Evolutionary conservation across 2,797 vertebrate species (phyloP), one percentile per base, ranked within the genome.

Genomic region (Mergus octosetaceus): DNA sequence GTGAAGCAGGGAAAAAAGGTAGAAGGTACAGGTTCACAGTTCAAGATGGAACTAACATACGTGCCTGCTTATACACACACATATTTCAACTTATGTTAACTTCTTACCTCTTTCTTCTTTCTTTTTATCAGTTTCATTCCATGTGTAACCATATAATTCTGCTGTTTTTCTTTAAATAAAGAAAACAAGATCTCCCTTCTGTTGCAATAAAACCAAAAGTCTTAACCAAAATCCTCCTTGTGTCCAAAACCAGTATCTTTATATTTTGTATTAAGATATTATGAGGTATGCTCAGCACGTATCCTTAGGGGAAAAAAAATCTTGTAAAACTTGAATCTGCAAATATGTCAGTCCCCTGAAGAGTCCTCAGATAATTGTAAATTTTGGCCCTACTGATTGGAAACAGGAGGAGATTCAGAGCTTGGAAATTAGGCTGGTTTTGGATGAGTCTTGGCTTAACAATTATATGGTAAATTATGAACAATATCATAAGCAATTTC

Each of bases 301-400:
- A 34, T 75, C 66, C 54, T 89, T 54, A 62, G 21, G n/a, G 68
- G 45, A 7, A 60, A 95, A 81, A 88, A 39, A 11, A n/a, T 64
- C 43, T 25, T 51, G 19, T 51, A 82, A 77, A 53, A 69, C 41
- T 73, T 34, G 27, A 79, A 41, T 85, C 74, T 87, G 57, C 30
- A 78, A 70, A 66, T 65, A 3, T 17, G 57, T 76, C 65, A 38
- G 61, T 58, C 32, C 41, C 87, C 84, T 83, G 57, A 71, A 87
- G 88, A 90, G 60, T 64, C 43, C 78, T 85, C 69, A 78, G 38
- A 85, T 12, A 72, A 57, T 57, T 92, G 32, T 62, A 87, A 93
- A 58, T 94, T 96, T 89, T 93, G 84, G 90, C 80, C 83, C 56
- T 18, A 51, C n/a, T 85, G 92, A 84, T 5, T 90, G 27, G 81